Percentiles rank a stretch among this genome's conserved stretches.
These are phyloP conservation scores for Drosophila leonis DNA, from an alignment of 2,888 invertebrate genomes.

Conservation along the genomic window DNA sequence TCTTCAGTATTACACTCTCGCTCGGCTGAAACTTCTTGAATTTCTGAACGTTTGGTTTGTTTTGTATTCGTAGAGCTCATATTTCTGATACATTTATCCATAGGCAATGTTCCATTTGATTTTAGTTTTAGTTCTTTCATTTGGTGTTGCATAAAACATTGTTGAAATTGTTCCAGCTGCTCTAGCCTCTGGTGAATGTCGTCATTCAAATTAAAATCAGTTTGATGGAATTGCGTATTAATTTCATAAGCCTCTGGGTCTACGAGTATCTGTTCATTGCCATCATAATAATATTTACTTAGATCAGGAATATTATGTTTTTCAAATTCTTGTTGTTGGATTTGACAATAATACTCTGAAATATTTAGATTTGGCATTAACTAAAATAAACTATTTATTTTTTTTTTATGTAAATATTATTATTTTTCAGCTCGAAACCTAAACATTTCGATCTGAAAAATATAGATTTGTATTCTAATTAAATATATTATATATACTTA, in stretches of 20 bases:
- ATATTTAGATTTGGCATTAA: slow-evolving; percentile 17
- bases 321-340: slow-evolving; percentile 6
- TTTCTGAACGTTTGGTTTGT: too few relatives aligned
- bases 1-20: slow-evolving; percentile 65
- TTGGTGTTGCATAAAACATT: slow-evolving; percentile 58
- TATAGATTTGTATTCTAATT: neutral
- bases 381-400: neutral
- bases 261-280: slow-evolving; percentile 3
- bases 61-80: neutral
- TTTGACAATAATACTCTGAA: slow-evolving; percentile 51
- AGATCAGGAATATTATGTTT: slow-evolving; percentile 2
- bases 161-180: slow-evolving; percentile 67
- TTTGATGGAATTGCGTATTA: neutral
- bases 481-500: neutral
- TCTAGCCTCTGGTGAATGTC: slow-evolving; percentile 64
- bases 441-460: neutral
- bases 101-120: neutral
- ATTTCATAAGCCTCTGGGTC: neutral
- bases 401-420: neutral
- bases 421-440: neutral
- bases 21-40: neutral
- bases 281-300: slow-evolving; percentile 5
- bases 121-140: slow-evolving; percentile 15
- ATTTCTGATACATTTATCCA: neutral
- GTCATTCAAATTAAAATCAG: slow-evolving; percentile 30